Base-by-base conservation (phyloP, 2,888 invertebrate species). In the Diaprepes abbreviatus region DNA sequence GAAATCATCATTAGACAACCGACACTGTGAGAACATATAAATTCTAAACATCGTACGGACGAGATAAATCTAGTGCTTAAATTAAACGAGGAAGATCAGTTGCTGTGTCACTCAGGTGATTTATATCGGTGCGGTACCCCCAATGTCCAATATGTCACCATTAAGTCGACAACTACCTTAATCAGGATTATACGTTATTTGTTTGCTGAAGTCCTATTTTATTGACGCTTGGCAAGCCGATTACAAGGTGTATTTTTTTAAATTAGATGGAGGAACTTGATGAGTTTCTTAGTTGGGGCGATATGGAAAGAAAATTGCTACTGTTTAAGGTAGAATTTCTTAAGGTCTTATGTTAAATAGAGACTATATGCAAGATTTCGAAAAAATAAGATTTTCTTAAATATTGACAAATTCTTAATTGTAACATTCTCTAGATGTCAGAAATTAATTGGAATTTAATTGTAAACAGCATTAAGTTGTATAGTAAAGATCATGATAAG, bases 131-230 rank as follows among this genome's bases (percentile, higher is more conserved):
- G 65, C 58, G 63, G 66, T 64, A 60, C 59, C 70, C 75, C 79
- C 62, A 35, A 66, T 73, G 73, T 69, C 75, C 75, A 74, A 75
- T 76, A 77, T 75, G 75, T 76, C 75, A 82, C 81, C 75, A 82
- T 82, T 82, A 82, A 74, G 69, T 74, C 68, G 78, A 79, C 79
- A 79, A 74, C 74, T 78, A 70, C 77, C 77, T 79, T 80, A 80
- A 80, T 80, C 79, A 78, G 79, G 80, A 79, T 80, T 79, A 80
- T 74, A 66, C 54, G 74, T 77, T 79, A 80, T 80, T 80, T 80
- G 80, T 79, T 80, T 79, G 79, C 77, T 78, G 75, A 75, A 65
- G 75, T 74, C 75, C 76, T 73, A 73, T 75, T 80, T 80, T 80
- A 80, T 80, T 80, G 79, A 79, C 45, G 74, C 55, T 33, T 45